These are phyloP conservation scores for Acipenser oxyrinchus DNA, from an alignment of 2,797 vertebrate genomes.

Conservation along the genomic window DNA sequence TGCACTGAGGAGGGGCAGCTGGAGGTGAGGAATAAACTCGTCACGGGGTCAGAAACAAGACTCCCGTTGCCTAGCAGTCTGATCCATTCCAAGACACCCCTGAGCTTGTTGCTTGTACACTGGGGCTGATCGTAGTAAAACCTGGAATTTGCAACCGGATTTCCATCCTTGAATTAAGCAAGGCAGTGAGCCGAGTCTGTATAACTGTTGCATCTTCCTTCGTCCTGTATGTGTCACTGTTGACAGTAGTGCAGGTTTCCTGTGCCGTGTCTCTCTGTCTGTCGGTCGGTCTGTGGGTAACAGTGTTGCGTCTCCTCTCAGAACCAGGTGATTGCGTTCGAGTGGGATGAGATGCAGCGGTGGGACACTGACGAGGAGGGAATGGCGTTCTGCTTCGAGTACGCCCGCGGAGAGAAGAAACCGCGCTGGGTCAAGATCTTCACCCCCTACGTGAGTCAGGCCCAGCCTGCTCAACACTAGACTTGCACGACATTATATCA, in stretches of 20 bases:
- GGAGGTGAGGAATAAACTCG: conserved; percentile 54
- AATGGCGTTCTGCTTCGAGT: conserved; percentile 95
- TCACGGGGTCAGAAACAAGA: background rate
- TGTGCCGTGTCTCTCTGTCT: background rate
- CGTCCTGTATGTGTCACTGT: no score
- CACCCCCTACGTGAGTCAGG: conserved; percentile 84
- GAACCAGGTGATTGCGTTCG: conserved; percentile 94
- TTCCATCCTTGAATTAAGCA: no score
- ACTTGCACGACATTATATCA: no score
- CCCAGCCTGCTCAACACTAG: no score
- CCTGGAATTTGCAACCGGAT: no score
- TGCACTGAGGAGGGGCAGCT: conserved; percentile 89
- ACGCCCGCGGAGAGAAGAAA: conserved; percentile 89
- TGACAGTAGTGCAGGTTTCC: no score
- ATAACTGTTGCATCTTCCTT: no score
- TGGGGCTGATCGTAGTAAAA: no score
- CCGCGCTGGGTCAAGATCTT: conserved; percentile 98
- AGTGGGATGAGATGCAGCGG: conserved; percentile 94
- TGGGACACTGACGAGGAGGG: conserved; percentile 97
- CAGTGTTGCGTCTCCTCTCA: conserved; percentile 32
- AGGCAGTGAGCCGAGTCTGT: no score
- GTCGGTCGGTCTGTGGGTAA: conserved; percentile 7
- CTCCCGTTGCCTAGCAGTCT: no score
- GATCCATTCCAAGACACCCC: no score
- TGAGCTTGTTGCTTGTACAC: no score